phyloP scores from a whole-genome alignment of 30 jellyfish, hydroid and myxozoan species.

The Chironex yamaguchii region DNA sequence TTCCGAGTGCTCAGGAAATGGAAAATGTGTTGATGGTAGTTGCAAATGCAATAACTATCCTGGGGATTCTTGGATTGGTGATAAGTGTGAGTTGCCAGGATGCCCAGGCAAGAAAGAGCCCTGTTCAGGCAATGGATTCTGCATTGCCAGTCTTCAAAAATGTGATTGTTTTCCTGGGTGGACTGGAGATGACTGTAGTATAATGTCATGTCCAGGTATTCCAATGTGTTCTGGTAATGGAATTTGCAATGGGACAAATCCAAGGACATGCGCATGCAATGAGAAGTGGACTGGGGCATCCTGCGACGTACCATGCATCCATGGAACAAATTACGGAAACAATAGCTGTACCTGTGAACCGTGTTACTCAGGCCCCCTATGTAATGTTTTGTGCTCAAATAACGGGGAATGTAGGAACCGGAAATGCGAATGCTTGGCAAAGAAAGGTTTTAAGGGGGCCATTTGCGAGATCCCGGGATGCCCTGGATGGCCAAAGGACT shows the following conservation, averaged over 20 bases:
- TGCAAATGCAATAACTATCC: conserved; percentile 61
- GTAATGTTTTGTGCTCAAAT: conserved; percentile 56
- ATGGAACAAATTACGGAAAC: conserved; percentile 61
- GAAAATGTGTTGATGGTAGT: conserved; percentile 25
- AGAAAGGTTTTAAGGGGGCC: conserved; percentile 59
- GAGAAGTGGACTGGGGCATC: conserved; percentile 73
- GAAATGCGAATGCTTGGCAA: conserved; percentile 56
- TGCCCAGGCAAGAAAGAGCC: conserved; percentile 58
- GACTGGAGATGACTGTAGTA: conserved; percentile 72
- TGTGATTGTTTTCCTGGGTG: conserved; percentile 74
- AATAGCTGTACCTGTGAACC: conserved; percentile 67
- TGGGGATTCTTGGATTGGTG: conserved; percentile 65
- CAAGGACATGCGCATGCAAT: conserved; percentile 65
- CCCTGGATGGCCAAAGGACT: conserved; percentile 75
- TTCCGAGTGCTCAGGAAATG: conserved; percentile 69
- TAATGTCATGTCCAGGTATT: conserved; percentile 63
- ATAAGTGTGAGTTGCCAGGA: conserved; percentile 55
- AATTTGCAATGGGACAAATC: conserved; percentile 55
- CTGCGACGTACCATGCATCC: conserved; percentile 39
- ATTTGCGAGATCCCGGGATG: conserved; percentile 58
- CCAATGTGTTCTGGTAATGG: conserved; percentile 58
- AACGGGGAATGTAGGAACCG: conserved; percentile 63
- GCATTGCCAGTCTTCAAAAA: conserved; percentile 12
- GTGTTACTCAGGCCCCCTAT: conserved; percentile 66
- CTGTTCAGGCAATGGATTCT: conserved; percentile 64